Base-by-base conservation (phyloP, 2,888 invertebrate genomes). In the Leucania comma region DNA sequence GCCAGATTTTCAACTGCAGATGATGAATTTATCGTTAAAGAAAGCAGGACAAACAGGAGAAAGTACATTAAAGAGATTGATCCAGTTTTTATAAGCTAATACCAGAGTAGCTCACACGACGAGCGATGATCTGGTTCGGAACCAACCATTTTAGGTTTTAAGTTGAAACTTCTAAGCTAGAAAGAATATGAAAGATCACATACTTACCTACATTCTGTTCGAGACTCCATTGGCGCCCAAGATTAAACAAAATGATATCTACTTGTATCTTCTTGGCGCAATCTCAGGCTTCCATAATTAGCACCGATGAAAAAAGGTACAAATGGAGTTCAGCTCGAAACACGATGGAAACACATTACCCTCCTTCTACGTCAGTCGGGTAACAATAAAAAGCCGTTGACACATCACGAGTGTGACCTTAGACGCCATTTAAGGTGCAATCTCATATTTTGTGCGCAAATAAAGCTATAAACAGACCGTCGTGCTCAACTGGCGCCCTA, bases 401-500 rank as follows among this genome's bases (percentile, higher is more conserved):
- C 70, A 69, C 38, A 70, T 75, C 78, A 78, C 75, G 66, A 67
- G 2, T 22, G 17, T 48, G 57, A 64, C 71, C 67, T 64, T 57
- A 51, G 48, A 24, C 26, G 48, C 75, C 60, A 70, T 64, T 67
- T 66, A 53, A 51, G 75, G 64, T 48, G 29, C 46, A 67, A 60
- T 50, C 63, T 73, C 63, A 73, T 71, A 79, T 69, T 79, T 71
- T 54, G 65, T 56, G 66, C n/a, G 35, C 69, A 77, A 82, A 85
- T 84, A 85, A 81, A 82, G 79, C 68, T 50, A 74, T 78, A 69
- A 72, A 82, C 68, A 73, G 53, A 61, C 29, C 20, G 48, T 82
- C 84, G 85, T 85, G 83, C 73, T 56, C 59, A 35, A 51, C 67
- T 75, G n/a, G n/a, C n/a, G n/a, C n/a, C n/a, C n/a, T n/a, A n/a